Evolutionary conservation across 2,797 vertebrate genomes (phyloP).

Genomic region (Ara ararauna): DNA sequence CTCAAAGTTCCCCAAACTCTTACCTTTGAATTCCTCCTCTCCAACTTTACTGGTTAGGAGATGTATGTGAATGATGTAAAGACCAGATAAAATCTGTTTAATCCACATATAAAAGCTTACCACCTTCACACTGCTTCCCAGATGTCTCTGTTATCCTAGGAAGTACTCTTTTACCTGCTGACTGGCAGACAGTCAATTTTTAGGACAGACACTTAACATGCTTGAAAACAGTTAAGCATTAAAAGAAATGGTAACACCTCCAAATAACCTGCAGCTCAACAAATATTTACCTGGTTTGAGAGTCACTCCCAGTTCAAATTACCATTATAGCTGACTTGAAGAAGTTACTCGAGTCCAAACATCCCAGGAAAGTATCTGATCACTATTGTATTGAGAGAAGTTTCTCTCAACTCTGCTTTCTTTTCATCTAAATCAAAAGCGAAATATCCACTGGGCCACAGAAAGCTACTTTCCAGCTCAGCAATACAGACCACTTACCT

Average conservation of each 20-base stretch:
- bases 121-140: neutral
- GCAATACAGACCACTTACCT: neutral
- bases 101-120: neutral
- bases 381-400: accelerated
- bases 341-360: neutral
- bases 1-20: neutral
- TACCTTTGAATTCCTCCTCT: neutral
- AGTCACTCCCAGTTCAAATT: accelerated
- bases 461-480: neutral
- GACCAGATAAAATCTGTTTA: neutral
- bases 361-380: neutral
- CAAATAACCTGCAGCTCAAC: neutral
- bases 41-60: neutral
- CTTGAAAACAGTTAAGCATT: neutral
- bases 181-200: neutral
- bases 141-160: neutral
- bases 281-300: neutral
- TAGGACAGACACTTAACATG: neutral
- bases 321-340: neutral
- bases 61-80: neutral
- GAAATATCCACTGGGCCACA: neutral
- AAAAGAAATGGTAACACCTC: neutral
- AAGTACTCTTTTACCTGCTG: neutral
- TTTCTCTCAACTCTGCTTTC: neutral
- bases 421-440: neutral